phyloP scores from a whole-genome alignment of 2,888 invertebrate species.

The Watsonalla cultraria region DNA sequence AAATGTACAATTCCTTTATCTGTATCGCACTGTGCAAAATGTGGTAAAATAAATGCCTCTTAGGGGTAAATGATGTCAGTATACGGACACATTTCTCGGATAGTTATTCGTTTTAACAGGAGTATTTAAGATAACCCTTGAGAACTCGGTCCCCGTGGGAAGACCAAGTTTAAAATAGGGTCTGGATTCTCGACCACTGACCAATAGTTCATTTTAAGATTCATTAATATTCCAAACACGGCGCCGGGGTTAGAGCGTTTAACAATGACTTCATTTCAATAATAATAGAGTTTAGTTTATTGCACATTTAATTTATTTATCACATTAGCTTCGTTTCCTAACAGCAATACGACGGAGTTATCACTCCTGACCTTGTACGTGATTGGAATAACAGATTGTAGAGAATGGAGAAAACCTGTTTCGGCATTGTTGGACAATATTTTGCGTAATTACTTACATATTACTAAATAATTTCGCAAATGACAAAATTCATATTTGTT shows the following conservation, averaged over 20 bases:
- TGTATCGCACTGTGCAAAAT: constrained; percentile 14
- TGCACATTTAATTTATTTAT: neutral
- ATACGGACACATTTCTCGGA: constrained; percentile 23
- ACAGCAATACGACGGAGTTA: neutral
- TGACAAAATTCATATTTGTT: too few species aligned
- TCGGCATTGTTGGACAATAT: neutral
- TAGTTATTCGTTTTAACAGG: constrained; percentile 40
- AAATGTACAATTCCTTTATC: constrained; percentile 13
- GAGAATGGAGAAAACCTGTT: neutral
- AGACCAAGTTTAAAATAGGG: constrained; percentile 37
- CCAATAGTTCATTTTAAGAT: constrained; percentile 27
- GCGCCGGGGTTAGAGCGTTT: neutral
- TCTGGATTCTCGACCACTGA: constrained; percentile 25
- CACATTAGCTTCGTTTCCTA: neutral
- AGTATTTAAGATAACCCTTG: constrained; percentile 48
- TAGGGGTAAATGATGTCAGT: constrained; percentile 24
- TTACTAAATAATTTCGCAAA: too few species aligned
- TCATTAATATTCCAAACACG: constrained; percentile 10
- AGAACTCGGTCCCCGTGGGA: constrained; percentile 36
- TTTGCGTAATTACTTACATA: neutral
- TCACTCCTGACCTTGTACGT: neutral
- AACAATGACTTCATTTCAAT: neutral
- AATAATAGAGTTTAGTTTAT: neutral
- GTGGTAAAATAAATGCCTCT: constrained; percentile 18
- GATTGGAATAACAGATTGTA: neutral